Evolutionary conservation across 2,888 invertebrate species (phyloP).

Genomic region (Steinernema scapterisci): DNA sequence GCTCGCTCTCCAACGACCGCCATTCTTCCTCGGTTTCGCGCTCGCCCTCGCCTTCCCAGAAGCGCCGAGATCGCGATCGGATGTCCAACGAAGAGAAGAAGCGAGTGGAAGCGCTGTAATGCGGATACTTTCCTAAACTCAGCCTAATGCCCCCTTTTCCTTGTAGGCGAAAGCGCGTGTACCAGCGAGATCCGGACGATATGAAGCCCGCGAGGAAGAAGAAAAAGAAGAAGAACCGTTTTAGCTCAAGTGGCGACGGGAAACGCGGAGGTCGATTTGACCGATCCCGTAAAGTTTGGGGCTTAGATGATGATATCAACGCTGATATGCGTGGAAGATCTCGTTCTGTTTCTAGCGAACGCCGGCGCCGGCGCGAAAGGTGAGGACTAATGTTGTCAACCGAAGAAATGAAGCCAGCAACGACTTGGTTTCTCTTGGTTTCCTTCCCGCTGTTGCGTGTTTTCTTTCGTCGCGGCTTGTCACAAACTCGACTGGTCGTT

Average conservation of each 20-base stretch:
- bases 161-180: slow-evolving; percentile 15
- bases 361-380: slow-evolving; percentile 27
- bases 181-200: slow-evolving; percentile 15
- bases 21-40: background rate
- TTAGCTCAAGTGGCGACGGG: background rate
- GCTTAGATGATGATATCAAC: slow-evolving; percentile 21
- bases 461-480: slow-evolving; percentile 27
- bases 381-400: slow-evolving; percentile 19
- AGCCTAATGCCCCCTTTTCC: background rate
- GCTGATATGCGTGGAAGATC: slow-evolving; percentile 22
- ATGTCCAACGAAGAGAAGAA: slow-evolving; percentile 12
- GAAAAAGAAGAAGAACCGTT: slow-evolving; percentile 4
- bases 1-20: background rate
- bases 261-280: background rate
- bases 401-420: slow-evolving; percentile 3
- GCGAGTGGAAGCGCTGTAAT: slow-evolving; percentile 10
- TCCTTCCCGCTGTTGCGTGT: slow-evolving; percentile 1
- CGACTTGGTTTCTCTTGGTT: too few relatives aligned
- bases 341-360: slow-evolving; percentile 24
- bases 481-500: background rate
- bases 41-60: slow-evolving; percentile 2
- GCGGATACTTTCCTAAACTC: background rate
- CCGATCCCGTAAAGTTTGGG: slow-evolving; percentile 26
- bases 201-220: background rate
- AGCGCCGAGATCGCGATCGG: background rate